Base-by-base conservation (phyloP, 2,888 invertebrate species). In the Arge pagana region DNA sequence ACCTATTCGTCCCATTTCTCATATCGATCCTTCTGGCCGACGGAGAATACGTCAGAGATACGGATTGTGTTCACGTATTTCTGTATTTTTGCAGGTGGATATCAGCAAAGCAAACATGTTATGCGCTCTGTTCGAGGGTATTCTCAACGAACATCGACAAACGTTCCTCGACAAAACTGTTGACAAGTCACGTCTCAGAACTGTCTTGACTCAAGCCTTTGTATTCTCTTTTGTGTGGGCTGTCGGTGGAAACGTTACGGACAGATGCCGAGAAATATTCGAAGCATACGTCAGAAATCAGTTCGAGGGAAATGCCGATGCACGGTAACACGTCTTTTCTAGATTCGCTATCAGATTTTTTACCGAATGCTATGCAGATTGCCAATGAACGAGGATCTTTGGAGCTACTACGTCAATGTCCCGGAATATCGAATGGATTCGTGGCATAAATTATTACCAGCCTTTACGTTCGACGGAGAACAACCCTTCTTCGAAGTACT, bases 401-500 rank as follows among this genome's bases (percentile, higher is more conserved):
- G 91, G 86, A 85, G 87, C 55, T 83, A 89, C 67, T 91, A 82
- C 61, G 82, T 93, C 68, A 88, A 93, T 71, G 81, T 87, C 33
- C 83, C 83, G 51, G 80, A 79, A n/a, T 82, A 85, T 52, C 81
- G 82, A 40, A 81, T 93, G 75, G 90, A 90, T 63, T 76, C 81
- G 5, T 95, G 94, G 94, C 81, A 83, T n/a, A 85, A 84, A 50
- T 85, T 92, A 26, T 86, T 91, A 59, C 88, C 93, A 0, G 65
- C 78, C 1, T 95, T 93, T 68, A 59, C 77, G 2, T 95, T 90
- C 66, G 83, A 88, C 68, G 77, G 81, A 10, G 78, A 83, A 1
- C 78, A 81, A 19, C 89, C 93, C 1, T 95, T 93, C 77, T 94
- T 93, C 68, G 93, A 95, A 68, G 90, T 92, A 70, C 80, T 93